phyloP scores from a whole-genome alignment of 2,113 vertebrate species.

The Otis tarda region DNA sequence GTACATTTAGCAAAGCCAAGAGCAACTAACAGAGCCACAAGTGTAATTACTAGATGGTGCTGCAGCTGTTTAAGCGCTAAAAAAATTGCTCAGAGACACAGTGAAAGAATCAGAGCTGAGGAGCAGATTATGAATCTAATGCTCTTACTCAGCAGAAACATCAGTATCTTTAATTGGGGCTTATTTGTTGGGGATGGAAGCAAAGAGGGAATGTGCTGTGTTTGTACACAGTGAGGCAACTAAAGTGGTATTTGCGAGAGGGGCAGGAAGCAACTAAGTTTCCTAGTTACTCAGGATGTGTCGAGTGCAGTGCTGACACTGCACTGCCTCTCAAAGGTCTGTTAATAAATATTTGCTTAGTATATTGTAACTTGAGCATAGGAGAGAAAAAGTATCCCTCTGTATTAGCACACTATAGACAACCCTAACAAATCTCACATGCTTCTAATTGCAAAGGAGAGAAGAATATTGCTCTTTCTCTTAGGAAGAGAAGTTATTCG shows the following conservation, averaged over 20 bases:
- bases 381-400: background rate
- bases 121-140: background rate
- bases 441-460: background rate
- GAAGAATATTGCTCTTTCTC: background rate
- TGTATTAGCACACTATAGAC: background rate
- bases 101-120: background rate
- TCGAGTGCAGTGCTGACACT: background rate
- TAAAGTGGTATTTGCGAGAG: background rate
- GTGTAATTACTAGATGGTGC: background rate
- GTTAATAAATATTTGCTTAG: constrained; percentile 65
- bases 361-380: constrained; percentile 9
- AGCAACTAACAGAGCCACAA: background rate
- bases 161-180: background rate
- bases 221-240: background rate
- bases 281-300: background rate
- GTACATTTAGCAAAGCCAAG: background rate
- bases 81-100: background rate
- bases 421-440: background rate
- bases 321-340: constrained; percentile 10
- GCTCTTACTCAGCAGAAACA: background rate
- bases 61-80: background rate
- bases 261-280: background rate
- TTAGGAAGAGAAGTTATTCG: background rate
- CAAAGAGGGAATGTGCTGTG: background rate
- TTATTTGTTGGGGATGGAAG: background rate